These are phyloP conservation scores for Acanthurus leucopareius DNA, from an alignment of 2,797 vertebrate species.

Conservation along the genomic window DNA sequence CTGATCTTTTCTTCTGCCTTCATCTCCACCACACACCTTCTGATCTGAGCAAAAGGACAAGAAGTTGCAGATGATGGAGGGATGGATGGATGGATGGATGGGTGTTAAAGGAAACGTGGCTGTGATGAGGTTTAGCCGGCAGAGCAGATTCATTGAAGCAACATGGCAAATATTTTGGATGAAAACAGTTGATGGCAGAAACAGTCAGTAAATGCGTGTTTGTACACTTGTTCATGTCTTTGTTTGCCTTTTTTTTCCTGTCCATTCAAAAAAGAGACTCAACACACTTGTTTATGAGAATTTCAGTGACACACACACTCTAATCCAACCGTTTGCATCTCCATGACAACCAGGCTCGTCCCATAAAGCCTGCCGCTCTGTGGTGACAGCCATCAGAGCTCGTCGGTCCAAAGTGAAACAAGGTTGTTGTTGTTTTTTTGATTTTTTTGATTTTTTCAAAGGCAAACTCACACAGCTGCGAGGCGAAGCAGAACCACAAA, in stretches of 20 bases:
- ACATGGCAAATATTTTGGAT: neutral
- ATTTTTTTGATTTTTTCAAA: constrained; percentile 42
- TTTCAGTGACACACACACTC: neutral
- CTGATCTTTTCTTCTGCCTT: no score
- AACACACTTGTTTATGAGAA: constrained; percentile 32
- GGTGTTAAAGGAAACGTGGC: neutral
- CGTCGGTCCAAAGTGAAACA: constrained; percentile 57
- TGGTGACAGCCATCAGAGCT: constrained; percentile 66
- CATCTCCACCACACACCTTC: no score
- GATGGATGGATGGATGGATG: no score
- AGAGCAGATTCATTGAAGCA: no score
- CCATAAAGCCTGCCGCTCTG: constrained; percentile 37
- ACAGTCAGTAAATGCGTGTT: constrained; percentile 20
- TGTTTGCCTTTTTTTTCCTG: constrained; percentile 22
- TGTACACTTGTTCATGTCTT: constrained; percentile 9
- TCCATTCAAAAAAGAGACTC: constrained; percentile 21
- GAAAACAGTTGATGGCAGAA: constrained; percentile 10
- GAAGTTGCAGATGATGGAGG: no score
- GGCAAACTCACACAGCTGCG: constrained; percentile 60
- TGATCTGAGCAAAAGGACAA: no score
- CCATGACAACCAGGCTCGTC: constrained; percentile 69
- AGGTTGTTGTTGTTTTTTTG: constrained; percentile 17
- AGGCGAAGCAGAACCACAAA: constrained; percentile 56
- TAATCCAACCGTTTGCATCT: constrained; percentile 59
- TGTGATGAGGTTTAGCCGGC: neutral